Base-by-base conservation (phyloP, 2,113 vertebrate genomes). In the Apaloderma vittatum region DNA sequence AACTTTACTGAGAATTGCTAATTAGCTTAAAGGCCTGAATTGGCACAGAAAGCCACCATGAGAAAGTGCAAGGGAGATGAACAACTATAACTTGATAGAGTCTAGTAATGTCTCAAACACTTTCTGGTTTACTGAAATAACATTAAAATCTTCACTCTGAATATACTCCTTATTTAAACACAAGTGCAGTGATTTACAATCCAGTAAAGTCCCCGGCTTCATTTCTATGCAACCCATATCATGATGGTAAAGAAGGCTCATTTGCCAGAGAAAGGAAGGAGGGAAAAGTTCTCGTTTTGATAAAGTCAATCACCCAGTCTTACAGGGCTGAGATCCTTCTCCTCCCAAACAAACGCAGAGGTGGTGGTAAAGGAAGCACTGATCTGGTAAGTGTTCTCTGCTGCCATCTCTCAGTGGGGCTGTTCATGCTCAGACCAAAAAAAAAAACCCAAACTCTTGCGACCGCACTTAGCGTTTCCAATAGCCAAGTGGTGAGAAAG, bases 1-100 rank as follows among this genome's bases (percentile, higher is more conserved):
- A 95, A 91, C 37, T 87, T 92, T 71, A 26, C 76, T 93, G 30
- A 84, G 86, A 95, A 96, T 91, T 88, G 68, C 51, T 95, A 88
- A 94, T 89, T 65, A 88, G 63, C 51, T 80, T 3, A 62, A 78
- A 96, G 66, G 46, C 91, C 85, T 61, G 62, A 80, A 88, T 14
- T 70, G 51, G 51, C 74, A 87, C 13, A 80, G 86, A 83, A 97
- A 95, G 91, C 15, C 40, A 78, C 48, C 22, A 36, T 10, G 52
- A 63, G 26, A 54, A 82, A 80, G 70, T 75, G 79, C 3, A 3
- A 92, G 65, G 51, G n/a, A 94, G 68, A 93, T 1, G 2, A 18
- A 27, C 4, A 6, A 58, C 79, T 83, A 11, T 83, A 93, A 79
- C 15, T 72, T 30, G 4, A 1, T 45, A 86, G 37, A 21, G 32